Base-by-base conservation (phyloP, 2,888 invertebrate genomes). In the Lymantria monacha region DNA sequence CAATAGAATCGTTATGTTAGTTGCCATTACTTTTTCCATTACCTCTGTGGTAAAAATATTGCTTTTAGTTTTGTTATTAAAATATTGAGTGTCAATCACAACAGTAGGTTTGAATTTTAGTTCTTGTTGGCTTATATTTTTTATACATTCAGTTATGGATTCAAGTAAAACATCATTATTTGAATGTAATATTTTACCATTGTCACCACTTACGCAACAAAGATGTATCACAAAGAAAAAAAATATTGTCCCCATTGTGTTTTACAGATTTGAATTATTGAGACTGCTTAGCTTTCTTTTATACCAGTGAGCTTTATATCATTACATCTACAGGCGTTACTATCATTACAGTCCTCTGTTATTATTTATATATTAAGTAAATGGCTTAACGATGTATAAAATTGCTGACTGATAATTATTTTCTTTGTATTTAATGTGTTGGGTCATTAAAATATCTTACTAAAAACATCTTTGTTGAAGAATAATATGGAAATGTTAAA, bases 91-190 rank as follows among this genome's bases (percentile, higher is more conserved):
- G 41, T 49, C 46, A 40, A 79, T 54, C 9, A 64, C 49, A 9
- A 65, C 53, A 7, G 70, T 72, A 7, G 71, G 63, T 46, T 42
- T 65, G 46, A 58, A 72, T 12, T 49, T 44, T 7, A 66, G 36
- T 53, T 59, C 58, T 3, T 14, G 48, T 14, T 57, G 11, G 51
- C 62, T 57, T 30, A 76, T 59, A 31, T 52, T 51, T 37, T 52
- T 53, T 22, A 76, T 55, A 42, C 76, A 76, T 46, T 63, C 44
- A 2, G 51, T 46, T 38, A 72, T 38, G 10, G 33, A 65, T 57
- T 41, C 46, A 14, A 41, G 55, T 0, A 43, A 22, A 11, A 30
- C 9, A 1, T 30, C 30, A 30, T 30, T 12, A 30, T 22, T 13
- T 42, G 30, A 8, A 5, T 11, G n/a, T 10, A 42, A 7, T 5